Evolutionary conservation across 2,113 vertebrate species (phyloP), one percentile per base, ranked within the genome.

Genomic region (Penelope pileata): DNA sequence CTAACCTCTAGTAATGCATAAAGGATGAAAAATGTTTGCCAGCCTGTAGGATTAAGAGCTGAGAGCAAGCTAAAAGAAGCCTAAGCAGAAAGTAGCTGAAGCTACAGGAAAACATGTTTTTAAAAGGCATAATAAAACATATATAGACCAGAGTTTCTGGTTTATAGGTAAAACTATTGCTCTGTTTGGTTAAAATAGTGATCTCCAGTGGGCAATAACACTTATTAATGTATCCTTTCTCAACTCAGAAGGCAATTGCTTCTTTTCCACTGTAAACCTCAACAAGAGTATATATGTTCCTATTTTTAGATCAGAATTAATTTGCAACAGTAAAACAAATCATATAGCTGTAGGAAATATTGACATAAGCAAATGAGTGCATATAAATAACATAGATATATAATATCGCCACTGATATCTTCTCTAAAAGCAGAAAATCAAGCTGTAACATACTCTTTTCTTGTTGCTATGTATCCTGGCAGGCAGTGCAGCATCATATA

Each of bases 141-240:
- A 86, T 47, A 72, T 18, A 60, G 43, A 76, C 14, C 53, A 18
- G 18, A 75, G 1, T 73, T 92, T 79, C 67, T 85, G 26, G 48
- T 58, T 91, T 82, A 64, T 34, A 68, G 43, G 66, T 66, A 76
- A 78, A 93, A 73, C 27, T n/a, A 48, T 76, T 93, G 43, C 29
- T 86, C 59, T 1, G 4, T 92, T 97, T 92, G 58, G 94, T 93
- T 69, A 93, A 94, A 95, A 94, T 79, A 83, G 12, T 73, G 74
- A 82, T 85, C 83, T 90, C 88, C 26, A 66, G 62, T 91, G 94
- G 48, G 81, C 29, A 83, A 38, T 95, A 91, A 50, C 53, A 42
- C 38, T 91, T 54, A 4, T 80, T 90, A 91, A 94, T 87, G 11
- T 42, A 83, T 26, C 21, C 58, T 74, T 95, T 93, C 63, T 80